Percentiles rank a stretch among this genome's conserved stretches.
phyloP scores from a whole-genome alignment of 1,140 invertebrate species.

The Papilio helenus region DNA sequence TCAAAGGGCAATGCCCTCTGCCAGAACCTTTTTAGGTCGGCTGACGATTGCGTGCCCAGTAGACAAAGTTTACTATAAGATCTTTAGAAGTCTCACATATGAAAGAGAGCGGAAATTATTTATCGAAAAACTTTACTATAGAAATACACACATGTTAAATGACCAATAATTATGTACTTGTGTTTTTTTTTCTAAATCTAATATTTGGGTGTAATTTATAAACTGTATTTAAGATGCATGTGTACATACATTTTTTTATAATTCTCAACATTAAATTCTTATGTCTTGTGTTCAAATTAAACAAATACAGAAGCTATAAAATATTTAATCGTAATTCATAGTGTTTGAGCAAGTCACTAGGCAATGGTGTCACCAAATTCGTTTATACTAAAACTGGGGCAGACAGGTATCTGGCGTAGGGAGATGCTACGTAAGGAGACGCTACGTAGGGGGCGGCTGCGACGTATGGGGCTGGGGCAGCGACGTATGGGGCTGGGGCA shows the following conservation, averaged over 20 bases:
- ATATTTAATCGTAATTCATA: conserved; percentile 48
- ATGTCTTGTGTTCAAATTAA: not conserved
- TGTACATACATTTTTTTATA: not conserved
- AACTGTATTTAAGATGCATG: not conserved
- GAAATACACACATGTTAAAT: conserved; percentile 19
- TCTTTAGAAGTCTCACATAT: conserved; percentile 26
- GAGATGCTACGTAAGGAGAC: conserved; percentile 51
- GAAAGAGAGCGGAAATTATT: conserved; percentile 30
- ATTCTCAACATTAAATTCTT: not conserved
- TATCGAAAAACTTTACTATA: conserved; percentile 16
- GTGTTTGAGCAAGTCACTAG: conserved; percentile 78
- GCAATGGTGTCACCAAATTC: conserved; percentile 74
- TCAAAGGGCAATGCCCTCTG: conserved; percentile 30
- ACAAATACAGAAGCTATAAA: conserved; percentile 41
- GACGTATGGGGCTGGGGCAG: conserved; percentile 45
- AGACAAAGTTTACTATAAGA: conserved; percentile 32
- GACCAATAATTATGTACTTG: not conserved
- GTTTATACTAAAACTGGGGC: conserved; percentile 68
- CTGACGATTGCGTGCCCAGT: conserved; percentile 8
- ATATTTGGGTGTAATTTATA: not conserved
- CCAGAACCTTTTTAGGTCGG: conserved; percentile 19
- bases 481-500: conserved; percentile 56
- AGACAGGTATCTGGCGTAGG: conserved; percentile 56
- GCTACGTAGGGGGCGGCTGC: conserved; percentile 66
- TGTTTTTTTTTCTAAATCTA: not conserved